These are phyloP conservation scores for Camelus bactrianus DNA, from an alignment of 2,113 vertebrate species.

Conservation along the genomic window DNA sequence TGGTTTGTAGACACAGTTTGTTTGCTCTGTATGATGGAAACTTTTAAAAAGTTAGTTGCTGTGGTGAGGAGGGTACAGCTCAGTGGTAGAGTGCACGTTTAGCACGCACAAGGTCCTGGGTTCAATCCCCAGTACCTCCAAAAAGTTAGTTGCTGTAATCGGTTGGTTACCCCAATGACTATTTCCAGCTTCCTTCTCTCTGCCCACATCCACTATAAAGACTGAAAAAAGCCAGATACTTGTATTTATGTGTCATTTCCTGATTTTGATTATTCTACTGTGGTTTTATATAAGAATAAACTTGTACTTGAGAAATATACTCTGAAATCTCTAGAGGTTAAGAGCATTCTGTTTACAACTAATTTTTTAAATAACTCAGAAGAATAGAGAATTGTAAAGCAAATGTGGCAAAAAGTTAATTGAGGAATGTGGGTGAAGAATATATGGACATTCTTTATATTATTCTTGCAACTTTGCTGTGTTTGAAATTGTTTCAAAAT, in stretches of 20 bases:
- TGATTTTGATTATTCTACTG: not conserved
- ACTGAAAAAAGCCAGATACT: not conserved
- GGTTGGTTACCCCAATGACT: not conserved
- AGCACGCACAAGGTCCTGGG: too few relatives aligned
- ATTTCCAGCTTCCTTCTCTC: not conserved
- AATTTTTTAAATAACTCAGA: not conserved
- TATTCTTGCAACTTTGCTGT: not conserved
- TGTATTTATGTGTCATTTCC: not conserved
- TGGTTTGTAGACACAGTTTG: not conserved
- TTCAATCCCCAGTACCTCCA: too few relatives aligned
- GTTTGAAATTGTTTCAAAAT: slow-evolving; percentile 34
- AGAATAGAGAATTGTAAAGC: not conserved
- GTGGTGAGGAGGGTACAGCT: too few relatives aligned
- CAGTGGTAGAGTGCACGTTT: too few relatives aligned
- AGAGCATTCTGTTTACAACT: not conserved
- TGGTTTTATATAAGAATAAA: not conserved
- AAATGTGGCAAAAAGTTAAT: not conserved
- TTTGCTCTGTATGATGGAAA: not conserved
- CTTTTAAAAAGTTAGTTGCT: not conserved
- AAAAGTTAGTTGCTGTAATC: not conserved
- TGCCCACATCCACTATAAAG: not conserved
- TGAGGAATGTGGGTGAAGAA: not conserved
- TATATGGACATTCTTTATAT: not conserved
- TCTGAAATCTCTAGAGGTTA: not conserved
- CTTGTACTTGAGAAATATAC: not conserved